A percentile compares a stretch with the other conserved stretches of the same genome.
Conservation (phyloP, 2,797 vertebrate species). For the Protonibea diacanthus region DNA sequence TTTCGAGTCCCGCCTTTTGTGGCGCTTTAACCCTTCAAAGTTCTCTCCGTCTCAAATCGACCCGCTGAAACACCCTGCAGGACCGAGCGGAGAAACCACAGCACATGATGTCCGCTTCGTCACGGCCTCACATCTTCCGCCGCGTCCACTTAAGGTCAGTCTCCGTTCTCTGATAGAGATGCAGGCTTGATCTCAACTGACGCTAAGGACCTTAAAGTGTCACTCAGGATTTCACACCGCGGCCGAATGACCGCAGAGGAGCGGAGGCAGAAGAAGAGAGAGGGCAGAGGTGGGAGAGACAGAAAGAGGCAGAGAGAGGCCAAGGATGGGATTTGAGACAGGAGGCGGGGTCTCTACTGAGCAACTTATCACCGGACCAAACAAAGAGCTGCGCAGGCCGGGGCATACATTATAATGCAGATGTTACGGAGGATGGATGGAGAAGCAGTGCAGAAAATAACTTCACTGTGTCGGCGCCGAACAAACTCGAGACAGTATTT, state of each 20-base stretch:
- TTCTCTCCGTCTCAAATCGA: background rate
- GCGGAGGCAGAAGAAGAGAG: conserved; percentile 31
- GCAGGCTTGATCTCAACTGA: conserved; percentile 75
- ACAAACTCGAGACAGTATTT: conserved; percentile 11
- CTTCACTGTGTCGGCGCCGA: background rate
- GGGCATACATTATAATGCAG: conserved; percentile 40
- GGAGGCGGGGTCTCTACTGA: conserved; percentile 31
- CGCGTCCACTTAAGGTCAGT: conserved; percentile 35
- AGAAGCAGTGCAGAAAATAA: conserved; percentile 5
- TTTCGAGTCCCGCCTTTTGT: conserved; percentile 56
- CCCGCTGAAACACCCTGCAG: background rate
- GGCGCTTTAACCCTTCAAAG: background rate
- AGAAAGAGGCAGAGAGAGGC: conserved; percentile 17
- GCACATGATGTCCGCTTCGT: conserved; percentile 15
- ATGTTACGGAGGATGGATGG: conserved; percentile 31
- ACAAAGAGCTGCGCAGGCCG: conserved; percentile 53
- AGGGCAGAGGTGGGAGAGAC: conserved; percentile 52
- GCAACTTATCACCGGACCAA: conserved; percentile 30
- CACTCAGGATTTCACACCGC: conserved; percentile 80
- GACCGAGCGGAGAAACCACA: background rate
- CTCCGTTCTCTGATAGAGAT: conserved; percentile 73
- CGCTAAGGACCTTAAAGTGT: conserved; percentile 81
- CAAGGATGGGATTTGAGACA: conserved; percentile 50
- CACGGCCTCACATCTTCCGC: conserved; percentile 18
- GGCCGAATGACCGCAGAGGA: conserved; percentile 22